Base-by-base conservation (phyloP, 2,113 vertebrate species). In the Scatophagus argus region DNA sequence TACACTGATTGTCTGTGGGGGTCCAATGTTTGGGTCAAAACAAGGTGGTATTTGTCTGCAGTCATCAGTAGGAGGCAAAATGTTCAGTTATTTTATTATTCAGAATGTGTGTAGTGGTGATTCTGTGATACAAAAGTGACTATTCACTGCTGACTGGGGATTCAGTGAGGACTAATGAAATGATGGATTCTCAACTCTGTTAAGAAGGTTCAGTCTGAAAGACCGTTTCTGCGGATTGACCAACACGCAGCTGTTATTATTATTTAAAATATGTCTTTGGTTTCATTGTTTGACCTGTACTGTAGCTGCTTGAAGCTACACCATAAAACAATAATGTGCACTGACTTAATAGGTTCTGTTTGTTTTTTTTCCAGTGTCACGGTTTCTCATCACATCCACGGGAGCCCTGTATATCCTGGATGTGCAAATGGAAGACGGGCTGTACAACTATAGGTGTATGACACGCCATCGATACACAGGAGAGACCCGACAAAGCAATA, bases 331-430 rank as follows among this genome's bases (percentile, higher is more conserved):
- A 8, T 55, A 36, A 61, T 21, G 6, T 70, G 16, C 8, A 23
- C 4, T 25, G 16, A 0, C 9, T 55, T 19, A 31, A 79, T n/a
- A 17, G 27, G 8, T 41, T 31, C 44, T 36, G 3, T 88, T 58
- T 29, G 0, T 84, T 31, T 67, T 0, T 83, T 71, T 84, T 75
- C 14, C 74, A 99, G 98, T 97, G 97, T 96, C 97, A 94, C 96
- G 98, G 96, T 99, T 98, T 96, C 96, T 97, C 96, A 97, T 99
- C 93, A 98, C 98, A 92, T 96, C 98, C 95, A 98, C 96, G 90
- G 98, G 98, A 95, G 97, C 98, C 94, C 97, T 99, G 95, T 99
- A 99, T 96, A 99, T 99, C 95, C 94, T 97, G 96, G 98, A 99
- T 81, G 98, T 98, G 94, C 97, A 99, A 95, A 99, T 98, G 80